These are phyloP conservation scores for Pheosia gnoma DNA, from an alignment of 2,888 invertebrate genomes.

Conservation along the genomic window DNA sequence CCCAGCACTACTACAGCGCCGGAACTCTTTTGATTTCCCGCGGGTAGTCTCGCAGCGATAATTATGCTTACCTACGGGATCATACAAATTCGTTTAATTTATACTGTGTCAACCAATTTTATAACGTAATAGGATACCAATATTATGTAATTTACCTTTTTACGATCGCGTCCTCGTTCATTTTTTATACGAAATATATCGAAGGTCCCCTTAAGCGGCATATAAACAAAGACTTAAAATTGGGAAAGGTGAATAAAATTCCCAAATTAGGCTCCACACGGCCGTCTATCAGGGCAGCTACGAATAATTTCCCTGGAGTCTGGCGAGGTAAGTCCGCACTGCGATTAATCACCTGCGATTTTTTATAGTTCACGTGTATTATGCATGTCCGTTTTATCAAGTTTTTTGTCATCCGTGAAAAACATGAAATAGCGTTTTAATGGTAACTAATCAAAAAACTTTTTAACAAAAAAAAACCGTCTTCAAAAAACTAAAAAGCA, in stretches of 20 bases:
- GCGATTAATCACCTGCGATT: constrained; percentile 1
- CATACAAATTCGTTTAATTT: too few species aligned
- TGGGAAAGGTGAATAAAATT: constrained; percentile 29
- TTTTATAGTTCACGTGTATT: constrained; percentile 5
- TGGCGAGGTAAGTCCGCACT: not conserved
- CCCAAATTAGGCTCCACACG: constrained; percentile 23
- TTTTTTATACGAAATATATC: constrained; percentile 20
- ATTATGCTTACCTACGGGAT: not conserved
- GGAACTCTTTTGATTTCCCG: not conserved
- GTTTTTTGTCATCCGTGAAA: not conserved
- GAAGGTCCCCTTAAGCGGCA: constrained; percentile 13
- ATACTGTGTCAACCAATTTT: not conserved
- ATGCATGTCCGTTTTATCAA: not conserved
- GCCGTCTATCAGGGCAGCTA: constrained; percentile 26
- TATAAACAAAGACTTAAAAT: constrained; percentile 20
- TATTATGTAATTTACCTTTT: not conserved
- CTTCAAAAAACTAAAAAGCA: too few species aligned
- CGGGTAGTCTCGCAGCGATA: not conserved
- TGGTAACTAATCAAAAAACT: too few species aligned
- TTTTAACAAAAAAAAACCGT: not conserved
- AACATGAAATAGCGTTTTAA: not conserved
- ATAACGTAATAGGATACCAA: not conserved
- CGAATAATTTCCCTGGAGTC: constrained; percentile 34
- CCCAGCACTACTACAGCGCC: not conserved
- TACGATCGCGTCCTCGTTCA: constrained; percentile 7